phyloP scores from a whole-genome alignment of 1,140 invertebrate genomes.

The Eumeta japonica region DNA sequence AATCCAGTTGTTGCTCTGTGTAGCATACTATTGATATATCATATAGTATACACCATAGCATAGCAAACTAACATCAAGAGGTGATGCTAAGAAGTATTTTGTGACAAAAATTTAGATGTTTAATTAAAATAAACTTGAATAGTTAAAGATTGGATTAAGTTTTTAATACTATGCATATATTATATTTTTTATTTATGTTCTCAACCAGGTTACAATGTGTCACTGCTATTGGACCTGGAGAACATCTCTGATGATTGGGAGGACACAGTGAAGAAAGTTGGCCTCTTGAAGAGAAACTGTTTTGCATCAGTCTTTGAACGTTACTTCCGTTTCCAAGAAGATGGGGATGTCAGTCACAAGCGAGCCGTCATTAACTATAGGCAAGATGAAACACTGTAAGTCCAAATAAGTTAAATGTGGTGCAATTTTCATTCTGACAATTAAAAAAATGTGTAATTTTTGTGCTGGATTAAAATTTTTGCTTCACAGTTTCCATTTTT shows the following conservation, averaged over 20 bases:
- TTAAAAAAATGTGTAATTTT: neutral
- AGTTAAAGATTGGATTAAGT: neutral
- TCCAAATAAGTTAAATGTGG: conserved; percentile 12
- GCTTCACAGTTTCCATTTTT: too few species aligned
- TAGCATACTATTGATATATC: too few species aligned
- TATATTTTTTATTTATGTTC: neutral
- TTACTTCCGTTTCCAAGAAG: conserved; percentile 97
- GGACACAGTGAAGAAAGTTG: conserved; percentile 86
- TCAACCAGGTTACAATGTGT: conserved; percentile 86
- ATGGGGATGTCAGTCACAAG: conserved; percentile 85
- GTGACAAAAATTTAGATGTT: too few species aligned
- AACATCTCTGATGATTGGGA: conserved; percentile 90
- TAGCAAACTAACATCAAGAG: too few species aligned
- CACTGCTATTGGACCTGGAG: conserved; percentile 90
- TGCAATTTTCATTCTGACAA: conserved; percentile 4
- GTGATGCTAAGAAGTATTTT: too few species aligned
- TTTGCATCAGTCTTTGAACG: conserved; percentile 99
- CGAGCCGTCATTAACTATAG: conserved; percentile 97
- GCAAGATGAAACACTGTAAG: conserved; percentile 98
- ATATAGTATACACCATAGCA: too few species aligned
- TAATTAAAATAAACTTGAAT: neutral
- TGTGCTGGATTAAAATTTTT: too few species aligned
- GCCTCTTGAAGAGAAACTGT: conserved; percentile 95
- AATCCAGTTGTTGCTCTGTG: too few species aligned
- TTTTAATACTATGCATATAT: neutral